These are phyloP conservation scores for Troilus luridus DNA, from an alignment of 2,888 invertebrate genomes.

Conservation along the genomic window DNA sequence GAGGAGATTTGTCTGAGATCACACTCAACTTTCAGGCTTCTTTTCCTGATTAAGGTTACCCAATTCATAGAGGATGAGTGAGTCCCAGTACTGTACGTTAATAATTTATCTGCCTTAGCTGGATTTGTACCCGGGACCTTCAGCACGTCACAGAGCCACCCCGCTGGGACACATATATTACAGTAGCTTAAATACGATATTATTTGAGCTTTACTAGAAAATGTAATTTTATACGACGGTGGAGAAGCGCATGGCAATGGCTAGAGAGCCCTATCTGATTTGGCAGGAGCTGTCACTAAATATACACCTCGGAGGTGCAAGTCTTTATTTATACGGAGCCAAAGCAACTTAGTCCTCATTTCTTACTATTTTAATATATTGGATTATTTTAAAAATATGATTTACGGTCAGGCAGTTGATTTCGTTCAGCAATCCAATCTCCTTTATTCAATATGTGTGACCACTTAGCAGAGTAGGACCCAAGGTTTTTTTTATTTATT, in stretches of 20 bases:
- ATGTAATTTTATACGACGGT: background rate
- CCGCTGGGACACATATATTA: too few species aligned
- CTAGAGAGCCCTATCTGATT: conserved; percentile 45
- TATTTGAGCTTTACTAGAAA: background rate
- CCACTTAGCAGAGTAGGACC: background rate
- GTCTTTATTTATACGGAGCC: conserved; percentile 5
- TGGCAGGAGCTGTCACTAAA: conserved; percentile 40
- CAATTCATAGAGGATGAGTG: too few species aligned
- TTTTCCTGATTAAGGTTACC: too few species aligned
- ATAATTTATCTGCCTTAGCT: too few species aligned
- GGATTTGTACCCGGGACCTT: too few species aligned
- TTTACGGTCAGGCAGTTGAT: background rate
- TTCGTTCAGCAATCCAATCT: background rate
- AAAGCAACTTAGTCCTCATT: background rate
- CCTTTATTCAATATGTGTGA: background rate
- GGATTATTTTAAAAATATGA: background rate
- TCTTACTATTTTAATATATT: conserved; percentile 35
- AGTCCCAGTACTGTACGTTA: too few species aligned
- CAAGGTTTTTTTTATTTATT: background rate
- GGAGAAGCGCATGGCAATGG: background rate
- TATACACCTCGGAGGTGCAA: conserved; percentile 42
- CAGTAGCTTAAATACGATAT: too few species aligned
- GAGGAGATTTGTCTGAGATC: too few species aligned
- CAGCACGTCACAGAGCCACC: too few species aligned
- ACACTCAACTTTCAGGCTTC: too few species aligned